These are phyloP conservation scores for Chiloscyllium plagiosum DNA, from an alignment of 2,113 vertebrate genomes.

Conservation along the genomic window DNA sequence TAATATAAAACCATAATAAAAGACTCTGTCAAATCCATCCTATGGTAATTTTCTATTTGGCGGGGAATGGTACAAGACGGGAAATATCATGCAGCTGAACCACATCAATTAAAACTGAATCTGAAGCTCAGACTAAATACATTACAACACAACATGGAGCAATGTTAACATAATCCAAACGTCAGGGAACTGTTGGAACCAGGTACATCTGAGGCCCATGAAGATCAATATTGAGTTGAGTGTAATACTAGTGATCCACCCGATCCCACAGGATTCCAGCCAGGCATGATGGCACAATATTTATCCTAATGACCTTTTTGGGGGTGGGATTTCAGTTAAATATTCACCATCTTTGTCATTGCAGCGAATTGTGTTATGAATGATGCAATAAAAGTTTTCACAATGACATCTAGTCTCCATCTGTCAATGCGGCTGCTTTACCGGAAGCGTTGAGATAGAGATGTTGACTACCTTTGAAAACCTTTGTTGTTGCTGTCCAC, in stretches of 20 bases:
- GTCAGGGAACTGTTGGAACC: background rate
- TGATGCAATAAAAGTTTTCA: background rate
- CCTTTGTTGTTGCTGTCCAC: background rate
- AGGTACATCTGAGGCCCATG: background rate
- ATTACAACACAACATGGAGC: background rate
- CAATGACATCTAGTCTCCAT: background rate
- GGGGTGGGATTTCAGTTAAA: background rate
- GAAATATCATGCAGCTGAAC: background rate
- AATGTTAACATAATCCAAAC: background rate
- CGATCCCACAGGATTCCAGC: background rate
- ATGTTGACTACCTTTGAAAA: background rate
- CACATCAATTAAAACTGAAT: background rate
- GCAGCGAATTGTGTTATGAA: background rate
- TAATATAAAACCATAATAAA: background rate
- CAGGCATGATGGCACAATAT: background rate
- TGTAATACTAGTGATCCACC: background rate
- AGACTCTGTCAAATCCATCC: background rate
- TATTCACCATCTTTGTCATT: background rate
- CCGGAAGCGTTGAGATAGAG: background rate
- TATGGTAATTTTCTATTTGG: background rate
- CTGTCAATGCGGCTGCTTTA: background rate
- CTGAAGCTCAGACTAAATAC: background rate
- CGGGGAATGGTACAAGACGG: background rate
- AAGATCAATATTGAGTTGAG: background rate
- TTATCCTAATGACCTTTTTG: background rate